phyloP scores from a whole-genome alignment of 2,113 vertebrate species.

The Cromileptes altivelis region DNA sequence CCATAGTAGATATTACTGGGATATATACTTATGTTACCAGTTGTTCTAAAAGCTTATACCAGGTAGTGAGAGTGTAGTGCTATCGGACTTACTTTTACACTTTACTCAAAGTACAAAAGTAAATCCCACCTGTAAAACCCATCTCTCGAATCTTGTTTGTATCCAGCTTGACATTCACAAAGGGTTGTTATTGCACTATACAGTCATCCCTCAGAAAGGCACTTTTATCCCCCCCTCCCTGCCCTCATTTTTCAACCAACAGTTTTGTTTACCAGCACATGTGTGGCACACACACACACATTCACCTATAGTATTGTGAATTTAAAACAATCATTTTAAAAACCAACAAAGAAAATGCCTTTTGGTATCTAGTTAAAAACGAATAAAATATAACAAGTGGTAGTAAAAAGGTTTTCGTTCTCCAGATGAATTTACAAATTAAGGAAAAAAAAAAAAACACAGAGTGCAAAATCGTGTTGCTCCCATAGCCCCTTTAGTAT shows the following conservation, averaged over 20 bases:
- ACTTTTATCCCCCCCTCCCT: slow-evolving; percentile 77
- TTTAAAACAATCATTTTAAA: slow-evolving; percentile 75
- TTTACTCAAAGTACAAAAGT: slow-evolving; percentile 67
- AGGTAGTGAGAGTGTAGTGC: slow-evolving; percentile 84
- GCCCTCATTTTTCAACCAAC: slow-evolving; percentile 50
- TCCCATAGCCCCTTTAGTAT: slow-evolving; percentile 61
- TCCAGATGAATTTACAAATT: slow-evolving; percentile 40
- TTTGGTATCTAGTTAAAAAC: slow-evolving; percentile 80
- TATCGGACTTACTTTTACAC: slow-evolving; percentile 72
- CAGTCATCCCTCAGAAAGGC: slow-evolving; percentile 84
- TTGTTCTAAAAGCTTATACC: slow-evolving; percentile 85
- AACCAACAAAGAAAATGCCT: slow-evolving; percentile 61
- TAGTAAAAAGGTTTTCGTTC: slow-evolving; percentile 54
- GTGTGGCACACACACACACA: slow-evolving; percentile 47
- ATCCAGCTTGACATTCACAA: slow-evolving; percentile 82
- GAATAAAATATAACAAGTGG: slow-evolving; percentile 70
- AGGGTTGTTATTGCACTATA: slow-evolving; percentile 87
- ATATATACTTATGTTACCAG: slow-evolving; percentile 77
- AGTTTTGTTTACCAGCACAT: slow-evolving; percentile 48
- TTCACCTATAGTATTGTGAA: slow-evolving; percentile 57
- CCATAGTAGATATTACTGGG: slow-evolving; percentile 75
- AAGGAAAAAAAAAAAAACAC: slow-evolving; percentile 18
- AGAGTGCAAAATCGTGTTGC: slow-evolving; percentile 78
- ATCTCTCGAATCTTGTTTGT: slow-evolving; percentile 68
- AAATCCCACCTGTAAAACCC: slow-evolving; percentile 70